Evolutionary conservation across 2,888 invertebrate genomes (phyloP).

Genomic region (Lasioglossum leucozonium): DNA sequence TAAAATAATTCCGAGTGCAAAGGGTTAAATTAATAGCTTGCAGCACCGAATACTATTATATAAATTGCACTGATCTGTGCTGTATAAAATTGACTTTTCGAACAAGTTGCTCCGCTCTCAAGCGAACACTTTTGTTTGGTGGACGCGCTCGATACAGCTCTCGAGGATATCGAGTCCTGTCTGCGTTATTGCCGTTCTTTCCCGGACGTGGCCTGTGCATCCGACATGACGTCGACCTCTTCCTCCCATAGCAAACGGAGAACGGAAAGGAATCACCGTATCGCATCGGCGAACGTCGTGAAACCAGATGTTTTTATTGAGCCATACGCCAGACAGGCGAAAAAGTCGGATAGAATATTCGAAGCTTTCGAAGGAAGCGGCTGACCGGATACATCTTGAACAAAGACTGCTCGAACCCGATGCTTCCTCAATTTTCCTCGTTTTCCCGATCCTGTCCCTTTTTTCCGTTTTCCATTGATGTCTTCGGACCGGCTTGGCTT

Average conservation of each 20-base stretch:
- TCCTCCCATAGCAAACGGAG: background rate
- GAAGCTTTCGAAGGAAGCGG: background rate
- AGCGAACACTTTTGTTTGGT: background rate
- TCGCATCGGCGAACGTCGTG: background rate
- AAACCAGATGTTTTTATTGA: background rate
- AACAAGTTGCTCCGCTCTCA: background rate
- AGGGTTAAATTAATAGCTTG: too few species aligned
- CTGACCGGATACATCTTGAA: conserved; percentile 2
- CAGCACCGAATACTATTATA: too few species aligned
- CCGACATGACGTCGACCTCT: background rate
- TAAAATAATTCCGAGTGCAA: too few species aligned
- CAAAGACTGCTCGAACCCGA: background rate
- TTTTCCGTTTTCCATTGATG: background rate
- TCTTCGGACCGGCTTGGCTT: background rate
- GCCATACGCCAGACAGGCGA: background rate
- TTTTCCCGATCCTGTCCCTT: background rate
- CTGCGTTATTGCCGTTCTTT: background rate
- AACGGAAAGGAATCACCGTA: conserved; percentile 1
- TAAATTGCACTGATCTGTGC: background rate
- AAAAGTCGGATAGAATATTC: conserved; percentile 5
- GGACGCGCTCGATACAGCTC: background rate
- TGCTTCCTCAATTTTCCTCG: background rate
- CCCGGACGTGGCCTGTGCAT: background rate
- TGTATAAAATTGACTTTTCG: background rate
- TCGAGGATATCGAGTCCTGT: background rate